A percentile compares a stretch with the other conserved stretches of the same genome.
phyloP scores from a whole-genome alignment of 1,140 invertebrate genomes.

The Achroia grisella region DNA sequence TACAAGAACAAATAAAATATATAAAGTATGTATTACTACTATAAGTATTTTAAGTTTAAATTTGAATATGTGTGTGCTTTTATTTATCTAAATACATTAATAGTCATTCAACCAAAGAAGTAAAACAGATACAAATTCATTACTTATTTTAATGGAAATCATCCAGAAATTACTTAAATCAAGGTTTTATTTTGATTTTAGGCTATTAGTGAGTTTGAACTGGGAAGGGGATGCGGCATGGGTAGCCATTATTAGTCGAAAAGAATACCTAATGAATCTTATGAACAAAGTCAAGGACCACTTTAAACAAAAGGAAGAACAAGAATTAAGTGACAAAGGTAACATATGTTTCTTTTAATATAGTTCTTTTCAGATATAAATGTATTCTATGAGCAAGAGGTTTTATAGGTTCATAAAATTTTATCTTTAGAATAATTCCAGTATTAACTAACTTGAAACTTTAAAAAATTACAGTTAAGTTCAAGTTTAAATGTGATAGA shows the following conservation, averaged over 20 bases:
- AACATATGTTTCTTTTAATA: not conserved
- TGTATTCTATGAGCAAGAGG: not conserved
- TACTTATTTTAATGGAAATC: too few species aligned
- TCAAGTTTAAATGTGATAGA: too few species aligned
- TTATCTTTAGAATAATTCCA: too few species aligned
- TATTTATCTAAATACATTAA: too few species aligned
- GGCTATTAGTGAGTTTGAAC: slow-evolving; percentile 80
- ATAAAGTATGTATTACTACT: slow-evolving; percentile 53
- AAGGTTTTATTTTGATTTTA: slow-evolving; percentile 73
- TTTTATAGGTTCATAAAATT: too few species aligned
- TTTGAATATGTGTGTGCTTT: not conserved
- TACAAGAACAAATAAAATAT: slow-evolving; percentile 94
- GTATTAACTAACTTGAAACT: too few species aligned
- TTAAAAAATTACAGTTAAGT: too few species aligned
- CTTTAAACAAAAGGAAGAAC: slow-evolving; percentile 69
- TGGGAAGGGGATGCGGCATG: slow-evolving; percentile 91
- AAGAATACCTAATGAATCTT: slow-evolving; percentile 81
- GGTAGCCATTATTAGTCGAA: slow-evolving; percentile 90
- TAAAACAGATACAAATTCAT: too few species aligned
- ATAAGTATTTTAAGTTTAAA: too few species aligned
- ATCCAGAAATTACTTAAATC: too few species aligned
- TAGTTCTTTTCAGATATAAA: not conserved
- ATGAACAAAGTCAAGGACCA: slow-evolving; percentile 78
- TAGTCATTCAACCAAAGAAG: too few species aligned
- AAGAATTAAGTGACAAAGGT: slow-evolving; percentile 63